Evolutionary conservation across 1,140 invertebrate species (phyloP).

Genomic region (Drosophila quadrilineata): DNA sequence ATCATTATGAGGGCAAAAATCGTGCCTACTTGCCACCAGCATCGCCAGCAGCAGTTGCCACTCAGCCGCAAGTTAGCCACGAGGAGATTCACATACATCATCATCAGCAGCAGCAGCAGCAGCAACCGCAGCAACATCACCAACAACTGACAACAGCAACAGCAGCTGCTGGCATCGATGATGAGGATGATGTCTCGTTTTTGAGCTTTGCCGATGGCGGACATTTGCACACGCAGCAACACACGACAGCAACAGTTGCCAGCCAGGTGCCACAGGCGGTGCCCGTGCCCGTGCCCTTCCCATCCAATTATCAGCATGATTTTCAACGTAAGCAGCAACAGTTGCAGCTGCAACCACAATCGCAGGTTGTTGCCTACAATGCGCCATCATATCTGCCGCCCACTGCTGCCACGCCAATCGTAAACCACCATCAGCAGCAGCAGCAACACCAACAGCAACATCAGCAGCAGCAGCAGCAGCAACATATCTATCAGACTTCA

Average conservation of each 20-base stretch:
- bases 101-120: conserved; percentile 1
- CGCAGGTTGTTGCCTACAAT: conserved; percentile 8
- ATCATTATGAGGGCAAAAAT: conserved; percentile 52
- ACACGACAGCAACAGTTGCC: conserved; percentile 14
- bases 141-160: conserved; percentile 9
- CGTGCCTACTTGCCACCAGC: conserved; percentile 48
- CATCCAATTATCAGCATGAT: conserved; percentile 70
- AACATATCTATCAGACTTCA: conserved; percentile 33
- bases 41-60: neutral
- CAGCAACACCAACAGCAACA: conserved; percentile 14
- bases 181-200: conserved; percentile 51
- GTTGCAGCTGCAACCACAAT: neutral
- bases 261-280: conserved; percentile 6
- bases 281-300: conserved; percentile 53
- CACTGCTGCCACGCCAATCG: conserved; percentile 27
- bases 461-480: conserved; percentile 18
- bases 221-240: neutral
- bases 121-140: conserved; percentile 18
- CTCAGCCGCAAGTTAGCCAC: conserved; percentile 2
- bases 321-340: conserved; percentile 39
- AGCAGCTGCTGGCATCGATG: conserved; percentile 9
- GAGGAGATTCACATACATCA: conserved; percentile 51
- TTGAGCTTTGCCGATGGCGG: conserved; percentile 44
- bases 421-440: conserved; percentile 16
- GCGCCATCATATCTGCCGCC: conserved; percentile 44